Evolutionary conservation across 1,140 invertebrate genomes (phyloP).

Genomic region (Agrypnia vestita): DNA sequence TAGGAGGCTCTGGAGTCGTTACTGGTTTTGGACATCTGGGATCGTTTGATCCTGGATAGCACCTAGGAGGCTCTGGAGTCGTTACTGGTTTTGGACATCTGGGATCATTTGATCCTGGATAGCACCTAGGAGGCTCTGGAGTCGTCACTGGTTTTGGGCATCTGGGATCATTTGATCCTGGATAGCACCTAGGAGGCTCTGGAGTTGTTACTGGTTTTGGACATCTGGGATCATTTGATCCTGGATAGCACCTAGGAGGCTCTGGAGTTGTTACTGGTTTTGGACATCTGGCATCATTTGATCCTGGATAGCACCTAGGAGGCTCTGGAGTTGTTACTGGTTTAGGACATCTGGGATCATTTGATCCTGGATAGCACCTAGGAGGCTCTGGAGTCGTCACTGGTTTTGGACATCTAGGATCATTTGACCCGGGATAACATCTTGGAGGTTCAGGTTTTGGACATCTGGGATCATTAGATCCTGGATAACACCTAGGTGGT

Average conservation of each 20-base stretch:
- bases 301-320: slow-evolving; percentile 64
- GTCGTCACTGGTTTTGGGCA: slow-evolving; percentile 62
- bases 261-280: slow-evolving; percentile 39
- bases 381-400: slow-evolving; percentile 59
- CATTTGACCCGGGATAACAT: slow-evolving; percentile 62
- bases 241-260: slow-evolving; percentile 60
- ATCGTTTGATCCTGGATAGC: slow-evolving; percentile 64
- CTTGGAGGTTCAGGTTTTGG: slow-evolving; percentile 62
- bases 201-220: slow-evolving; percentile 60
- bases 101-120: slow-evolving; percentile 64
- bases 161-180: slow-evolving; percentile 65
- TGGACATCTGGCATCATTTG: slow-evolving; percentile 40
- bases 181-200: slow-evolving; percentile 62
- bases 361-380: slow-evolving; percentile 65
- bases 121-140: slow-evolving; percentile 58
- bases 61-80: slow-evolving; percentile 60
- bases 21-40: slow-evolving; percentile 61
- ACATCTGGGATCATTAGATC: slow-evolving; percentile 64
- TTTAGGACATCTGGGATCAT: slow-evolving; percentile 68
- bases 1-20: slow-evolving; percentile 48
- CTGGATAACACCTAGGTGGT: slow-evolving; percentile 9
- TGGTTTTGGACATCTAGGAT: slow-evolving; percentile 64
- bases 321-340: slow-evolving; percentile 59
- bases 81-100: slow-evolving; percentile 59
- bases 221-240: slow-evolving; percentile 66